phyloP scores from a whole-genome alignment of 2,888 invertebrate genomes.

The Noctua pronuba region DNA sequence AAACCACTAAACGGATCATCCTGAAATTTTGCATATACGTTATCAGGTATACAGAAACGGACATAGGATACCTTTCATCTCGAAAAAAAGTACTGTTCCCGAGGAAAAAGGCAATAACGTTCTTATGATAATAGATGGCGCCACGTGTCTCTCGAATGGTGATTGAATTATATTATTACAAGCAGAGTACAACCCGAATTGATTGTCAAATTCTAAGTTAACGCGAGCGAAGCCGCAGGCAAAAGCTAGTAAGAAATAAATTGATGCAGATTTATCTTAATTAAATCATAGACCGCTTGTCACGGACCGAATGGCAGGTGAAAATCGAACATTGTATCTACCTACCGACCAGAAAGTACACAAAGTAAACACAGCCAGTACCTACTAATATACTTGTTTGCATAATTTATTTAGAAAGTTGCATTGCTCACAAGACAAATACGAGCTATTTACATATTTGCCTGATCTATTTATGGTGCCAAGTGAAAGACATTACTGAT shows the following conservation, averaged over 20 bases:
- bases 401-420: slow-evolving; percentile 67
- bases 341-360: slow-evolving; percentile 44
- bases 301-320: slow-evolving; percentile 19
- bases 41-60: too few species aligned
- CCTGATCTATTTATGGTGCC: slow-evolving; percentile 58
- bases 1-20: too few species aligned
- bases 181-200: too few species aligned
- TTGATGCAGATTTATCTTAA: slow-evolving; percentile 47
- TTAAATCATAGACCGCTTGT: slow-evolving; percentile 50
- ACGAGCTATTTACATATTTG: slow-evolving; percentile 57
- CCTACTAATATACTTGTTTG: slow-evolving; percentile 52
- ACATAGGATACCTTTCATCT: too few species aligned
- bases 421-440: slow-evolving; percentile 56
- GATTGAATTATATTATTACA: too few species aligned
- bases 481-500: slow-evolving; percentile 59
- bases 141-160: too few species aligned
- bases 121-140: too few species aligned
- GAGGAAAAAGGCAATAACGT: too few species aligned
- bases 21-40: too few species aligned
- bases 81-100: too few species aligned
- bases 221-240: too few species aligned
- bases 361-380: slow-evolving; percentile 40
- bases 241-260: slow-evolving; percentile 4
- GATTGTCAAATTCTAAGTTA: too few species aligned
- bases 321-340: slow-evolving; percentile 47